Evolutionary conservation across 2,797 vertebrate genomes (phyloP), one percentile per base, ranked within the genome.

Genomic region (Enteromius anoplus): DNA sequence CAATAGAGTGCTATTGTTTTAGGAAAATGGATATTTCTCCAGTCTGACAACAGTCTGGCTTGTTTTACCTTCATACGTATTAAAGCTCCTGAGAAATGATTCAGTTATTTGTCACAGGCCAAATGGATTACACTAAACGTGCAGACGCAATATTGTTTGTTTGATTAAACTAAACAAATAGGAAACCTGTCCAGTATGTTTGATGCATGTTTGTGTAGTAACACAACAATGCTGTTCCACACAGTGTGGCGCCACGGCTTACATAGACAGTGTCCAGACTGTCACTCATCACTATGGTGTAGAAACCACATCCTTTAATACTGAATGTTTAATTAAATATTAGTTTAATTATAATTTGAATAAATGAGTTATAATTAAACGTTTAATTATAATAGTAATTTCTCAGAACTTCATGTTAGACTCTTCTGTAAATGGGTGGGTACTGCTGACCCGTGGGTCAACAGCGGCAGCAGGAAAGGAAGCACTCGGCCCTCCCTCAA

Each of bases 1-100:
- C 86, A 84, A 87, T 89, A 86, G 72, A 64, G 70, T 3, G 37
- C 85, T 81, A 88, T 88, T 88, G 88, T 88, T 86, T 88, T 86
- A 75, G 83, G 85, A 75, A 86, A 85, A 87, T 85, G 69, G 83
- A 87, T 84, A 84, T 87, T 88, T 87, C 81, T 85, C 79, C 78
- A 69, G 86, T 86, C 84, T 81, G 83, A 81, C 69, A 64, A 77
- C 84, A 78, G 72, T 83, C 76, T 42, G 68, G 84, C 83, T 72
- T 83, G 88, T 81, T 86, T 83, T 87, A 83, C 53, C 86, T 86
- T 83, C 77, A n/a, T 70, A 80, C 29, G 53, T 83, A 88, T 86
- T 83, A 86, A 64, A 86, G 84, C 85, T 78, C 80, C 60, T 71
- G 75, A 87, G 78, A 85, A 86, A 87, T 83, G 73, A 86, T 86